A percentile compares a stretch with the other conserved stretches of the same genome.
Conservation (phyloP, 53 echinoderm and acorn worm species). For the Stichopus horrens region DNA sequence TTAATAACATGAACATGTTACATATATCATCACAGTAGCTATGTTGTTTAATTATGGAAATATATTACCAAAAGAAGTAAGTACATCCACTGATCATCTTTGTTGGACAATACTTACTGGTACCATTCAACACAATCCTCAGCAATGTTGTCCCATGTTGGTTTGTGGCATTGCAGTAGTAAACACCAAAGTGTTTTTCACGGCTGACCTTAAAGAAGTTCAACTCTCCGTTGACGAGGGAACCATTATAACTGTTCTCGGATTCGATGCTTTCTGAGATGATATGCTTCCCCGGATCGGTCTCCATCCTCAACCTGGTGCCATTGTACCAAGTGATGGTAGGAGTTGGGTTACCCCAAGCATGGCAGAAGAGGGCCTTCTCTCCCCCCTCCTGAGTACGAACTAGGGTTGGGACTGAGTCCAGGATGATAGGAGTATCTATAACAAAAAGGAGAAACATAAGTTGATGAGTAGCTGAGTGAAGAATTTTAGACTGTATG, state of each 20-base stretch:
- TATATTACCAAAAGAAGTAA: too few species aligned
- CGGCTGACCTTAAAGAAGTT: constrained; percentile 20
- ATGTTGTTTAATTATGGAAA: too few species aligned
- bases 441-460: background rate
- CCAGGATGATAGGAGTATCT: constrained; percentile 33
- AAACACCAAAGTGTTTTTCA: constrained; percentile 30
- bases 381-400: constrained; percentile 35
- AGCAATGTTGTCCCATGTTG: background rate
- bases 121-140: constrained; percentile 45
- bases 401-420: constrained; percentile 24
- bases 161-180: constrained; percentile 33
- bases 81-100: too few species aligned
- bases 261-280: background rate
- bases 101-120: constrained; percentile 21
- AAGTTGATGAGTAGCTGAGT: background rate
- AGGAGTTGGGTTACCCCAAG: constrained; percentile 46
- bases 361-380: constrained; percentile 18
- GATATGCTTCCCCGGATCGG: constrained; percentile 15
- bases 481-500: background rate
- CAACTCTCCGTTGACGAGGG: constrained; percentile 21
- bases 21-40: too few species aligned
- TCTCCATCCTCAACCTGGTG: constrained; percentile 1
- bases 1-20: too few species aligned
- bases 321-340: constrained; percentile 31
- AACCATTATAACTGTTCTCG: constrained; percentile 29